Evolutionary conservation across 2,888 invertebrate genomes (phyloP).

Genomic region (Helicoverpa assulta): DNA sequence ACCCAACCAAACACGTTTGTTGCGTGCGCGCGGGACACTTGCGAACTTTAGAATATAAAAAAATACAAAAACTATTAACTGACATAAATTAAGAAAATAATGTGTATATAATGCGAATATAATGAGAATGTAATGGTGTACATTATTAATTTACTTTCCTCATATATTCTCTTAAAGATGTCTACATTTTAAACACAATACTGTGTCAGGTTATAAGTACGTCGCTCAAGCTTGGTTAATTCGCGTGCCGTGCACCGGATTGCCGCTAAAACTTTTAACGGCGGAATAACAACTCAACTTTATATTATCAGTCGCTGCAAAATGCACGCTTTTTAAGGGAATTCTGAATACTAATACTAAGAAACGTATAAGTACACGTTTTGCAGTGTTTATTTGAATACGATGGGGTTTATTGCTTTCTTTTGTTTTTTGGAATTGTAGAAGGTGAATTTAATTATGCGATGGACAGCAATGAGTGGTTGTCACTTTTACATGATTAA

Average conservation of each 20-base stretch:
- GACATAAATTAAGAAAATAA: no score
- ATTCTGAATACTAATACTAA: conserved; percentile 54
- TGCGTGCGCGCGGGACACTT: no score
- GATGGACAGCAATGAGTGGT: no score
- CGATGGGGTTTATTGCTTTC: neutral
- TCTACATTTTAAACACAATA: conserved; percentile 32
- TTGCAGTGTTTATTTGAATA: neutral
- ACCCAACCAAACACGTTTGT: no score
- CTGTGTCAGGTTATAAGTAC: conserved; percentile 51
- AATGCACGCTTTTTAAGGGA: conserved; percentile 61
- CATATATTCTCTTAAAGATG: neutral
- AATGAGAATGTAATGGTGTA: no score
- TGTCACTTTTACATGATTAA: no score
- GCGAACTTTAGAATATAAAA: no score
- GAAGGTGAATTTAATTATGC: no score
- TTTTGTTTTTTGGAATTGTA: neutral
- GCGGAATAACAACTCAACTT: conserved; percentile 78
- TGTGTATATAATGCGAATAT: no score
- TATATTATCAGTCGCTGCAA: conserved; percentile 68
- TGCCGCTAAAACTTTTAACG: conserved; percentile 78
- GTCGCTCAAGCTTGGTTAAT: conserved; percentile 75
- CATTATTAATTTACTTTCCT: no score
- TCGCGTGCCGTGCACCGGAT: conserved; percentile 76
- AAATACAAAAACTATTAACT: no score
- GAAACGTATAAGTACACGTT: conserved; percentile 8